Base-by-base conservation (phyloP, 2,113 vertebrate species). In the Semicossyphus pulcher region DNA sequence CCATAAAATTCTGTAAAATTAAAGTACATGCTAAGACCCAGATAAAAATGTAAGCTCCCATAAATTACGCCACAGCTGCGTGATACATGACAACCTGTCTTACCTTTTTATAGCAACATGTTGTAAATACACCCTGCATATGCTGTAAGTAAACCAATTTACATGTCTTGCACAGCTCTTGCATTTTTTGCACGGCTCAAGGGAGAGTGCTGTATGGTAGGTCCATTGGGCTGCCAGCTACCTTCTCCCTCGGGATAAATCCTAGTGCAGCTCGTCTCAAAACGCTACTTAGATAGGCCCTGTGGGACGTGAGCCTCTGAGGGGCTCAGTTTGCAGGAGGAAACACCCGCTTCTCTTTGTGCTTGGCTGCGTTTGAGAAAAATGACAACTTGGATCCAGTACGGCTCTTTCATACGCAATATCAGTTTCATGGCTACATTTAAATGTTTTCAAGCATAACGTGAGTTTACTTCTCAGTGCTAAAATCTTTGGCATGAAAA, bases 231-330 rank as follows among this genome's bases (percentile, higher is more conserved):
- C 79, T 80, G 84, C 74, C 84, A 69, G 85, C 78, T 86, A 37
- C 66, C 21, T 36, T 41, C 23, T 78, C 81, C 84, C 84, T 32
- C 1, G 70, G 84, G 85, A 88, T 36, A 65, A 73, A 72, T 88
- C 70, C 52, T 16, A 18, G 74, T 69, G 67, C 70, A 67, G 80
- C 78, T 77, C 45, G 48, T 81, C 87, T 89, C 80, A 83, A 81
- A 91, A 74, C 42, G 36, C 85, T 86, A 69, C 84, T 81, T 85
- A 78, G 72, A 86, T 42, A 41, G 47, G 65, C 69, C 91, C 84
- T 41, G 9, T 72, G 89, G 85, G 90, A 89, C 9, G 1, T 10
- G 49, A 47, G 76, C 39, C 86, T 75, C 83, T 14, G 20, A 79
- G 80, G 86, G 67, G 60, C 34, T 53, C 83, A 31, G 70, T 73